Base-by-base conservation (phyloP, 1,140 invertebrate genomes). In the Aphidius gifuensis region DNA sequence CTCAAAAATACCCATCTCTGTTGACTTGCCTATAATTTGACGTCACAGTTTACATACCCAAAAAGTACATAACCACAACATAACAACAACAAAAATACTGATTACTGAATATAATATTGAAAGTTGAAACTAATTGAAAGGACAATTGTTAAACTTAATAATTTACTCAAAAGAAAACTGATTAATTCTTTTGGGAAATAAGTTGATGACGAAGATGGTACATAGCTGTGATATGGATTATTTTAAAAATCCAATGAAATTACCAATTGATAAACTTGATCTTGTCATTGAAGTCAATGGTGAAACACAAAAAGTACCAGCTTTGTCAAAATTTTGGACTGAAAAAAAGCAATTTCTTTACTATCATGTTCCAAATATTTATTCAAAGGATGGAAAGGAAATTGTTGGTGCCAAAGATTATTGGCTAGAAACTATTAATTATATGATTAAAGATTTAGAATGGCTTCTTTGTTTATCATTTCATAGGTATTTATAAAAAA, bases 361-460 rank as follows among this genome's bases (percentile, higher is more conserved):
- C 48, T 83, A 83, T 59, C 74, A 74, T 64, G 50, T 68, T 6
- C 80, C 77, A 5, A 38, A 69, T 5, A 68, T 77, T 60, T 66
- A 71, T 45, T 54, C 70, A 16, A 53, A 64, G 8, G 66, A 80
- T 70, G 77, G 79, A 5, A 66, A 43, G 32, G 71, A 80, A 69
- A 72, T 78, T 57, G 16, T 72, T 9, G 83, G 82, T 48, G 81
- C 81, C n/a, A 81, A 78, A 66, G 82, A 86, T 66, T 76, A 77
- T 45, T 88, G 86, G 86, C 60, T 84, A 7, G 84, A 87, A 68
- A 66, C 82, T 55, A 71, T 83, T n/a, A 73, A 69, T 54, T 84
- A 83, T 62, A 81, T 86, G 16, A 78, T 74, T 40, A 74, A 83
- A 47, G 86, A 88, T 75, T 72, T 87, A 1, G 78, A 77, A 48